Evolutionary conservation across 1,140 invertebrate species (phyloP), one percentile per base, ranked within the genome.

Genomic region (Drosophila mayri): DNA sequence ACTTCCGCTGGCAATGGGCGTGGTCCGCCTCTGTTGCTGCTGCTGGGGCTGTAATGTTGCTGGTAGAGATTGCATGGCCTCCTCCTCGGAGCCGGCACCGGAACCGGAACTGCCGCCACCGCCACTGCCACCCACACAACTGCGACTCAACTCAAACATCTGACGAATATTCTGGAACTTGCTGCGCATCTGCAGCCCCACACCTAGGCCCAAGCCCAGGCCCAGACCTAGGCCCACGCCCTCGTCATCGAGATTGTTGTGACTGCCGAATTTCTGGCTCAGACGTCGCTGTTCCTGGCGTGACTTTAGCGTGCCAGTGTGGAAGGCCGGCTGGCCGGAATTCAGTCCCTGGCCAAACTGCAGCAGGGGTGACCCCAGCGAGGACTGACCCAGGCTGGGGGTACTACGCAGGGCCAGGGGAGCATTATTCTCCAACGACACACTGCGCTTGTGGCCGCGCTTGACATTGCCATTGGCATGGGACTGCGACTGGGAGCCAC

Each of bases 121-220:
- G 28, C 38, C 44, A 2, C 49, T 50, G 16, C 44, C 49, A 10
- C 43, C 65, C 60, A 76, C 76, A 52, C 79, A 76, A 25, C 68
- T 92, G 71, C 82, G 79, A 35, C 85, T 88, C 50, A 91, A 58
- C 76, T 92, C 91, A 52, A 92, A 92, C 91, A 92, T 92, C 77
- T 91, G 92, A n/a, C 91, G 81, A 35, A 92, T 92, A 47, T 92
- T 92, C 37, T 92, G 91, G 70, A 92, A 92, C 71, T 92, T 92
- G 59, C 73, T 80, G 46, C 91, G 91, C 63, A 88, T 70, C 30
- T 85, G 77, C 37, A 67, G 20, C 35, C 44, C 72, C 30, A 64
- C 32, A 7, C 60, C 73, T 18, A 62, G 4, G 40, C 75, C 44
- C 16, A 65, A 14, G 8, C 58, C 63, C 54, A 59, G 9, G 18